Evolutionary conservation across 2,113 vertebrate species (phyloP).

Genomic region (Aldabrachelys gigantea): DNA sequence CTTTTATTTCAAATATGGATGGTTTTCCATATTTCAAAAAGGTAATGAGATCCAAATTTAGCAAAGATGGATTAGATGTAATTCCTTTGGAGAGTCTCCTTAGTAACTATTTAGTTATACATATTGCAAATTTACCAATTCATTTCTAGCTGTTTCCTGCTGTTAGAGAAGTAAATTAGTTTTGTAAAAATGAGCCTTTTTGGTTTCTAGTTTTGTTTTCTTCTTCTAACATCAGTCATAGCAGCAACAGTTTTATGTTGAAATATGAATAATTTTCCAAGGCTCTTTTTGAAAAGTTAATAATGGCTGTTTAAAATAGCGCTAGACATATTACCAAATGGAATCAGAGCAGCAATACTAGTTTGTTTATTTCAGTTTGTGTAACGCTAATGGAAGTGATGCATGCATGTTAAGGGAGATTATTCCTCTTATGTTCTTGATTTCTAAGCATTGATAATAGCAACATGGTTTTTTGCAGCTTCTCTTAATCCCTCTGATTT

Average conservation of each 20-base stretch:
- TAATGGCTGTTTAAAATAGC: background rate
- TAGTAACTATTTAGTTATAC: background rate
- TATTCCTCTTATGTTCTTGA: background rate
- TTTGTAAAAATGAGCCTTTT: background rate
- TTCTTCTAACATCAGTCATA: background rate
- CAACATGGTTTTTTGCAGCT: constrained; percentile 47
- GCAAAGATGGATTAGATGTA: background rate
- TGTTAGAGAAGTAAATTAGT: background rate
- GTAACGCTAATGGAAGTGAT: background rate
- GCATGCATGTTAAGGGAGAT: background rate
- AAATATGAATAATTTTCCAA: background rate
- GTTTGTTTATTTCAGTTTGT: background rate
- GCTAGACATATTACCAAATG: background rate
- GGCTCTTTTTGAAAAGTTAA: background rate
- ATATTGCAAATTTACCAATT: background rate
- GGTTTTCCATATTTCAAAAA: background rate
- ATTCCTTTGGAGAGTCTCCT: background rate
- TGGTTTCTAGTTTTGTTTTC: background rate
- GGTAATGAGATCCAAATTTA: background rate
- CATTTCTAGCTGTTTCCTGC: background rate
- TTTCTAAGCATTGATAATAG: constrained; percentile 42
- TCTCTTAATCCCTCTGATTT: constrained; percentile 43
- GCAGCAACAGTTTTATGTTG: background rate
- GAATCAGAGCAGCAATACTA: background rate
- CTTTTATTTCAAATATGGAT: background rate